Conservation (phyloP, 2,888 invertebrate genomes). For the Oscheius sp. region DNA sequence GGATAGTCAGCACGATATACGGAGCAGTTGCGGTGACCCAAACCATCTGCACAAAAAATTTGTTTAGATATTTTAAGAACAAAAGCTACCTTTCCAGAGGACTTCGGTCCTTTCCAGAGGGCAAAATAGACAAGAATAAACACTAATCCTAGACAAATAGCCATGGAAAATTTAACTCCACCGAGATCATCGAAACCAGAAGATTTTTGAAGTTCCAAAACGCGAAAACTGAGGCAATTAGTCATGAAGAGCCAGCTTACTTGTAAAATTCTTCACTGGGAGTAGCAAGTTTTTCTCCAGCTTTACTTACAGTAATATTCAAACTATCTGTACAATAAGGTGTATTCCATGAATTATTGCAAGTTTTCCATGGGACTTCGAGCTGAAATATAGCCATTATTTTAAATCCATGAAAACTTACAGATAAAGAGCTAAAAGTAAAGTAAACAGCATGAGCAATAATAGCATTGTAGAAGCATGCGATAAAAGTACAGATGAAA, state of each 20-base stretch:
- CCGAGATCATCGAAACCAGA: slow-evolving; percentile 87
- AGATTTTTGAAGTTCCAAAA: slow-evolving; percentile 85
- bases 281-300: slow-evolving; percentile 44
- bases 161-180: slow-evolving; percentile 86
- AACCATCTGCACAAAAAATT: slow-evolving; percentile 79
- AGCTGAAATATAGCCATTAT: slow-evolving; percentile 35
- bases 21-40: slow-evolving; percentile 95
- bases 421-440: slow-evolving; percentile 79
- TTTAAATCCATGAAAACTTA: slow-evolving; percentile 30
- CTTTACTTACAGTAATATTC: slow-evolving; percentile 61
- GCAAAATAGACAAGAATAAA: slow-evolving; percentile 94
- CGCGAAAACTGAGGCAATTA: slow-evolving; percentile 75
- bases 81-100: slow-evolving; percentile 84
- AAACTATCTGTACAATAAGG: slow-evolving; percentile 76
- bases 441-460: slow-evolving; percentile 95
- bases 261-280: slow-evolving; percentile 89
- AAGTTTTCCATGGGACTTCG: slow-evolving; percentile 84
- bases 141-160: slow-evolving; percentile 87
- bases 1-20: slow-evolving; percentile 86
- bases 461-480: slow-evolving; percentile 96
- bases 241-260: slow-evolving; percentile 76
- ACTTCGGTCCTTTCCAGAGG: slow-evolving; percentile 88
- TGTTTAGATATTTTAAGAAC: too few species aligned
- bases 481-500: slow-evolving; percentile 89
- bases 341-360: slow-evolving; percentile 88